A percentile compares a stretch with the other conserved stretches of the same genome.
Conservation (phyloP, 2,888 invertebrate genomes). For the Liopterus haemorrhoidalis region DNA sequence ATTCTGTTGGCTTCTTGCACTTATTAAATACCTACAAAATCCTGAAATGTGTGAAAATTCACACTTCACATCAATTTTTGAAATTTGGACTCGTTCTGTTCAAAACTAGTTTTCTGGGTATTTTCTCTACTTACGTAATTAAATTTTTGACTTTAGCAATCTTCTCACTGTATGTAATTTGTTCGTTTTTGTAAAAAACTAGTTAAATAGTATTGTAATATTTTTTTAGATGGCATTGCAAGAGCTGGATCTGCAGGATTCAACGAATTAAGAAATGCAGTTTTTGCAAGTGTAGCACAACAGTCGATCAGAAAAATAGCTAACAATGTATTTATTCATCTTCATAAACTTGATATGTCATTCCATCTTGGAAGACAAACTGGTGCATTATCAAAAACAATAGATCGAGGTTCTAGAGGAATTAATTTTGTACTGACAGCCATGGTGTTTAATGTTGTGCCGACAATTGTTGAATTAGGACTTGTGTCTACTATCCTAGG, state of each 20-base stretch:
- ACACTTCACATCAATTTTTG: too few species aligned
- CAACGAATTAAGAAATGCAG: constrained; percentile 95
- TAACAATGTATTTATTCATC: constrained; percentile 89
- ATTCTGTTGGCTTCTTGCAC: too few species aligned
- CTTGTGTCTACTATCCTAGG: constrained; percentile 86
- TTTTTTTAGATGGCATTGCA: constrained; percentile 79
- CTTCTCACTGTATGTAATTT: constrained; percentile 13
- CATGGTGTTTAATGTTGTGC: constrained; percentile 96
- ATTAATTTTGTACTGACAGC: constrained; percentile 96
- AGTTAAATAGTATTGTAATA: constrained; percentile 15
- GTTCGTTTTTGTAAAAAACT: too few species aligned
- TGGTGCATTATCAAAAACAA: constrained; percentile 58
- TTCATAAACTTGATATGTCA: constrained; percentile 88
- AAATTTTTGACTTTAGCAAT: constrained; percentile 10
- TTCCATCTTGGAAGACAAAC: constrained; percentile 95
- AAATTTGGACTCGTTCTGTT: too few species aligned
- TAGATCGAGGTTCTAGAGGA: constrained; percentile 87
- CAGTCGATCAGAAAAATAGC: constrained; percentile 93
- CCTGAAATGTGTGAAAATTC: too few species aligned
- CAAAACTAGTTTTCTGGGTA: too few species aligned
- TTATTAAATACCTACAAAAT: too few species aligned
- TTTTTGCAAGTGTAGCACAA: constrained; percentile 96
- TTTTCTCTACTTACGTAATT: constrained; percentile 3
- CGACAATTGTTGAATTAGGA: constrained; percentile 88
- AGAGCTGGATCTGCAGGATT: constrained; percentile 85